phyloP scores from a whole-genome alignment of 2,888 invertebrate genomes.

The Idaea biselata region DNA sequence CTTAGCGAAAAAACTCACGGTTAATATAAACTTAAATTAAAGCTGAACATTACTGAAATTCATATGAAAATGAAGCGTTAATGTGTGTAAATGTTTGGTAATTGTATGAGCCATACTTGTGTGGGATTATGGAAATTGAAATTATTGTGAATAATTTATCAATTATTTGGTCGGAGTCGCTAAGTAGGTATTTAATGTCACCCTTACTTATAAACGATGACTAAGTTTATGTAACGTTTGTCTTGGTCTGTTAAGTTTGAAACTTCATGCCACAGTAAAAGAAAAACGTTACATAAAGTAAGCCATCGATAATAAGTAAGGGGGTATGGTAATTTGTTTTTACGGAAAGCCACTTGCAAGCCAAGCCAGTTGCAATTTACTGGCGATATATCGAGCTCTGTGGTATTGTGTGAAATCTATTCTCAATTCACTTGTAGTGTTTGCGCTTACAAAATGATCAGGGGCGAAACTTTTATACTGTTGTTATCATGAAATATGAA shows the following conservation, averaged over 20 bases:
- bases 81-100: slow-evolving; percentile 17
- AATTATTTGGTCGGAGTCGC: slow-evolving; percentile 15
- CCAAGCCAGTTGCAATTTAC: too few relatives aligned
- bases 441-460: neutral
- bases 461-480: neutral
- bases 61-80: slow-evolving; percentile 20
- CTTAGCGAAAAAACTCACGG: slow-evolving; percentile 17
- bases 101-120: slow-evolving; percentile 11
- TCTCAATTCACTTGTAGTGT: neutral
- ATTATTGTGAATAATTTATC: slow-evolving; percentile 20
- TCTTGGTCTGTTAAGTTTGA: too few relatives aligned
- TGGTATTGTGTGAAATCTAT: neutral
- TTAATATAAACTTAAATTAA: slow-evolving; percentile 6
- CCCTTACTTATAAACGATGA: too few relatives aligned
- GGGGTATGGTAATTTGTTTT: too few relatives aligned
- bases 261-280: too few relatives aligned
- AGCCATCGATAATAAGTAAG: too few relatives aligned
- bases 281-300: too few relatives aligned
- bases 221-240: too few relatives aligned
- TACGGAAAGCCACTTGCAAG: too few relatives aligned
- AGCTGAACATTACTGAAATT: slow-evolving; percentile 2
- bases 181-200: too few relatives aligned
- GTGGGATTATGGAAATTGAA: slow-evolving; percentile 20
- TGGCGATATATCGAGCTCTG: too few relatives aligned
- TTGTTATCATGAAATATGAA: neutral